Evolutionary conservation across 2,888 invertebrate species (phyloP), one percentile per base, ranked within the genome.

Genomic region (Prenolepis imparis): DNA sequence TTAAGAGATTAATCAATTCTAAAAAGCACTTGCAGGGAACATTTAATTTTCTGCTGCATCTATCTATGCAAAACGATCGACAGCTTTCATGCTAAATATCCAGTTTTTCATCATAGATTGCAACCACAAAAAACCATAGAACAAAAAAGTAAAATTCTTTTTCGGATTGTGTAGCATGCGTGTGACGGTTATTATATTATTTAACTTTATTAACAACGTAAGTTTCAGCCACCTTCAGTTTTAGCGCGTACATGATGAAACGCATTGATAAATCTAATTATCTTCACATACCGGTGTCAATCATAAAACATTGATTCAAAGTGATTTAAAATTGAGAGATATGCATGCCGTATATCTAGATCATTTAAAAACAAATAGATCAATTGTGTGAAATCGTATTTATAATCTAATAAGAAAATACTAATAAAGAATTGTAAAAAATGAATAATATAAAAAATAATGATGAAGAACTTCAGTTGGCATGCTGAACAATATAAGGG

Each of bases 21-120:
- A n/a, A 12, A 6, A 55, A 36, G 52, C 15, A 32, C 21, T 24
- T 61, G 36, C 36, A 52, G 36, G 18, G 11, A 11, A 24, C 24
- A 52, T 0, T 18, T 80, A 63, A 80, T 72, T 72, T 61, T 18
- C 24, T 44, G 57, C 44, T 44, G 48, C 4, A 18, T 21, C 21
- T n/a, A 28, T 28, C 3, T 24, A n/a, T 61, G 28, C 12, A 15
- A 0, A 59, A 24, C 36, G 24, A 70, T 70, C 9, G n/a, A 28
- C 21, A 36, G 68, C 32, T 80, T 70, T 61, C 28, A 70, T 36
- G 44, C 9, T 15, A 32, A 68, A 21, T 32, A n/a, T 24, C 12
- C 1, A 36, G 36, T 36, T 36, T 36, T 36, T 36, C 5, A 32
- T 3, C 39, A 36, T n/a, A n/a, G 21, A 15, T 32, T 6, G 8